phyloP scores from a whole-genome alignment of 2,797 vertebrate species.

The Forpus xanthops region DNA sequence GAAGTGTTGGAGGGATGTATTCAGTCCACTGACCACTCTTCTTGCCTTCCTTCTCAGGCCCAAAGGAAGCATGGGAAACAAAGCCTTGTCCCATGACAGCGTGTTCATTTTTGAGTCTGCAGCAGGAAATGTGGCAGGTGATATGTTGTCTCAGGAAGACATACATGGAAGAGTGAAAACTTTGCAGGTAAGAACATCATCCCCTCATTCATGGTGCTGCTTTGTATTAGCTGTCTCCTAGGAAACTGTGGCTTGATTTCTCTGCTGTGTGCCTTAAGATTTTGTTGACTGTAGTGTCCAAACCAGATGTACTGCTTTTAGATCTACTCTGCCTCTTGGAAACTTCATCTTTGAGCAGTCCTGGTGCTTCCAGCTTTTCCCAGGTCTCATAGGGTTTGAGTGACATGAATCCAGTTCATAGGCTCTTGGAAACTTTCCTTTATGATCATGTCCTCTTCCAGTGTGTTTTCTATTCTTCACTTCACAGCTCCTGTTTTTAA shows the following conservation, averaged over 20 bases:
- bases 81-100: constrained; percentile 90
- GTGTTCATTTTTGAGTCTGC: constrained; percentile 82
- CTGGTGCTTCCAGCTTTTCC: neutral
- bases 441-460: neutral
- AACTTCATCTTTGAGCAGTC: neutral
- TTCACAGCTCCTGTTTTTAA: neutral
- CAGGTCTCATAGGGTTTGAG: neutral
- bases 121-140: constrained; percentile 70
- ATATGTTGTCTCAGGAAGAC: constrained; percentile 78
- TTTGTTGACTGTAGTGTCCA: neutral
- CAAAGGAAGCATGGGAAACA: constrained; percentile 83
- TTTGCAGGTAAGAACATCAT: constrained; percentile 80
- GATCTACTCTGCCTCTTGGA: neutral
- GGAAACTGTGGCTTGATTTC: neutral
- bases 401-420: neutral
- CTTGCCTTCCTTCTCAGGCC: constrained; percentile 75
- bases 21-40: neutral
- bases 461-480: neutral
- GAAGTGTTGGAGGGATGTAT: neutral
- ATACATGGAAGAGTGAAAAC: constrained; percentile 84
- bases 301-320: neutral
- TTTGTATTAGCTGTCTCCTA: neutral
- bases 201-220: neutral
- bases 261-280: neutral
- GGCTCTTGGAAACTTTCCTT: neutral